Evolutionary conservation across 2,113 vertebrate genomes (phyloP).

Genomic region (Hoplias malabaricus): DNA sequence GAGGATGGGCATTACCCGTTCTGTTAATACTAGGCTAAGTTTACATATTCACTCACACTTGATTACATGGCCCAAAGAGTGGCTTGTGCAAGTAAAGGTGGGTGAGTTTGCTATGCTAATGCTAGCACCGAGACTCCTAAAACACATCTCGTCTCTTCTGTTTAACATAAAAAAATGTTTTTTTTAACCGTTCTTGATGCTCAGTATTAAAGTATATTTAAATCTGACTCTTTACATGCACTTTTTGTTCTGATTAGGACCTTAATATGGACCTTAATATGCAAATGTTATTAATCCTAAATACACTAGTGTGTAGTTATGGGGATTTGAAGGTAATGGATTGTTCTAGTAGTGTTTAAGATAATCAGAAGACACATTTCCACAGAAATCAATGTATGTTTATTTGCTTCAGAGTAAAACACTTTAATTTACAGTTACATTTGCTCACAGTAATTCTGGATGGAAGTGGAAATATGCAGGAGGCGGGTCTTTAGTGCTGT

Average conservation of each 20-base stretch:
- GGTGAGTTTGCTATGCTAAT: not conserved
- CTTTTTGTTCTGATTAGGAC: no score
- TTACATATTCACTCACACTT: conserved; percentile 79
- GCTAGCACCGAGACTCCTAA: not conserved
- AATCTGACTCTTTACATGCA: no score
- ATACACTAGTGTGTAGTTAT: no score
- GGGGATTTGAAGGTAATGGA: no score
- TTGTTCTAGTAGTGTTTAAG: no score
- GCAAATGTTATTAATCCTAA: no score
- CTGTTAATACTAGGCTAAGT: conserved; percentile 72
- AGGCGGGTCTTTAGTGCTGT: not conserved
- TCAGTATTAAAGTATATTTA: not conserved
- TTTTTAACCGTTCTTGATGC: not conserved
- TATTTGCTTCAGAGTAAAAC: no score
- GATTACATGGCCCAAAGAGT: conserved; percentile 65
- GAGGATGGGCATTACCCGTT: conserved; percentile 53
- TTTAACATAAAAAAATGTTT: not conserved
- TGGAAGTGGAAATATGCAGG: not conserved
- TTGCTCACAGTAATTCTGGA: not conserved
- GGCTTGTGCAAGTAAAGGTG: conserved; percentile 42
- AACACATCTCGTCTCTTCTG: not conserved
- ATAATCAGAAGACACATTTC: no score
- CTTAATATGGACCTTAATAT: no score
- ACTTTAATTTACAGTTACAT: not conserved
- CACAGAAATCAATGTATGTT: no score